These are phyloP conservation scores for Epinotia bilunana DNA, from an alignment of 2,888 invertebrate species.

Conservation along the genomic window DNA sequence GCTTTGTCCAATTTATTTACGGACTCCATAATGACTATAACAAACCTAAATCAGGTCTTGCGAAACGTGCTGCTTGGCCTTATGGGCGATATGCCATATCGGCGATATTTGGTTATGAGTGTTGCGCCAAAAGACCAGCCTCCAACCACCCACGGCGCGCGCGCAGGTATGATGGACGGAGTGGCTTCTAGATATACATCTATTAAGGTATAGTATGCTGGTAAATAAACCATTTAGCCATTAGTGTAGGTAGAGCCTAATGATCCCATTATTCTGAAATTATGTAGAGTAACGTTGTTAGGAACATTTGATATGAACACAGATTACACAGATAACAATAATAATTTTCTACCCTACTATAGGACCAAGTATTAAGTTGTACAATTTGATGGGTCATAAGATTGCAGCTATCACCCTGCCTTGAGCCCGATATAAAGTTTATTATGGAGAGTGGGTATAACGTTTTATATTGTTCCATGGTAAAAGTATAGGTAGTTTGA, in stretches of 20 bases:
- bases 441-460: no score
- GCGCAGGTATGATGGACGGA: slow-evolving; percentile 32
- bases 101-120: slow-evolving; percentile 47
- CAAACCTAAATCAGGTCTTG: slow-evolving; percentile 36
- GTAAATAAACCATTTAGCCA: slow-evolving; percentile 31
- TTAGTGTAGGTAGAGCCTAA: slow-evolving; percentile 34
- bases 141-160: slow-evolving; percentile 52
- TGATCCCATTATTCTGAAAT: slow-evolving; percentile 30
- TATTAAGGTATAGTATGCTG: slow-evolving; percentile 36
- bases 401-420: no score
- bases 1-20: slow-evolving; percentile 35
- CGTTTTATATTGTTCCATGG: no score
- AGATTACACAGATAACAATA: background rate
- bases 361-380: background rate
- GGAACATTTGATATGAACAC: slow-evolving; percentile 1
- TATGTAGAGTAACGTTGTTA: slow-evolving; percentile 12
- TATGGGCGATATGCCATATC: slow-evolving; percentile 40
- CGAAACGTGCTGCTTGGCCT: slow-evolving; percentile 40
- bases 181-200: slow-evolving; percentile 27
- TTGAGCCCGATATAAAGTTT: no score
- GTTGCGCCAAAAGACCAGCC: slow-evolving; percentile 53
- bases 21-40: slow-evolving; percentile 39
- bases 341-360: background rate
- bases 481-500: no score
- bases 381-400: no score